Evolutionary conservation across 2,888 invertebrate genomes (phyloP), one percentile per base, ranked within the genome.

Genomic region (Timandra comae): DNA sequence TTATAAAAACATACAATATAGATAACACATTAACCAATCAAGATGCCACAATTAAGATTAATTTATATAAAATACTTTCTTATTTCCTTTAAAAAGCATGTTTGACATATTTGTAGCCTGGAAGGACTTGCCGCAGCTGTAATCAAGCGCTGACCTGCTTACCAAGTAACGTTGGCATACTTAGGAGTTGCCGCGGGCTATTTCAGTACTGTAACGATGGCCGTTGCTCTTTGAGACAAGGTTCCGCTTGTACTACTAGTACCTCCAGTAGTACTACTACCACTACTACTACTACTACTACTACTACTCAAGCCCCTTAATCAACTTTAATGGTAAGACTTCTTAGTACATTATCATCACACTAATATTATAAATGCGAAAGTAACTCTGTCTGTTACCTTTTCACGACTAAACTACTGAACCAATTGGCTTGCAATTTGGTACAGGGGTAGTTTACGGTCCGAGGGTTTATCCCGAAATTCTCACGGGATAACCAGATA

Each of bases 121-220:
- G 53, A 26, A 9, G 23, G 6, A 33, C 34, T n/a, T 60, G 77
- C 35, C 24, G 39, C 1, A 57, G 54, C 39, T 77, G 77, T 47
- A 46, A 38, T 3, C 53, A 57, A 34, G 50, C 57, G 0, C 38
- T 70, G 11, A 42, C 39, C 22, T 79, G 78, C 38, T 39, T 44
- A 2, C 26, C 53, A 2, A 62, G 34, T 41, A 66, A 67, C 43
- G 42, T 64, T 0, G 74, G 69, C 7, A 29, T 59, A 1, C 22
- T 60, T 3, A 57, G 44, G 16, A 49, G 29, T 3, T 77, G 77
- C 47, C 46, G 43, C 2, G 62, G 63, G 2, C 12, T 66, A 3
- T 43, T 52, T 19, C 60, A 48, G 0, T 66, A 59, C 58, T 77
- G 78, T 48, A 64, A 61, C 35, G 56, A 54, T 29, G 80, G 82